Evolutionary conservation across 2,797 vertebrate species (phyloP).

Genomic region (Acestrorhynchus altus): DNA sequence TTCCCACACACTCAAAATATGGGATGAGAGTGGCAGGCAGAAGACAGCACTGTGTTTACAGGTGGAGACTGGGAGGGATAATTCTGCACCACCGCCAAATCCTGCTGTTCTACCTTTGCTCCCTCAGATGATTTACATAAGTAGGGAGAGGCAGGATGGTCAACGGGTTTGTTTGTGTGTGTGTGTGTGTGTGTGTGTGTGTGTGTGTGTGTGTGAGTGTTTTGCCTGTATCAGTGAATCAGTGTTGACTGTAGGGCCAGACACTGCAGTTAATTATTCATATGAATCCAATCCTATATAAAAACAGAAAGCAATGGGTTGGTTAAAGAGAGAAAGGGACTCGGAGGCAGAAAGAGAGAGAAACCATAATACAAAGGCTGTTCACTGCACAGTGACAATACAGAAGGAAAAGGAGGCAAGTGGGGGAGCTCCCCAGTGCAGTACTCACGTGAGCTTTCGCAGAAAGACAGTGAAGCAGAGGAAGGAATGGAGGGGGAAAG

Average conservation of each 20-base stretch:
- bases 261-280: slow-evolving; percentile 53
- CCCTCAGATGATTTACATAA: slow-evolving; percentile 30
- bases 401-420: background rate
- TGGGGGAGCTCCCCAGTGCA: slow-evolving; percentile 34
- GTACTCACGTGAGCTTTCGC: slow-evolving; percentile 61
- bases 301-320: background rate
- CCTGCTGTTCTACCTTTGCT: background rate
- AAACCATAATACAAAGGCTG: background rate
- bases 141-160: slow-evolving; percentile 9
- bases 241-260: slow-evolving; percentile 37
- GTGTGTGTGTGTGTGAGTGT: slow-evolving; percentile 8
- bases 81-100: slow-evolving; percentile 2
- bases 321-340: background rate
- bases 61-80: background rate
- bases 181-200: slow-evolving; percentile 21
- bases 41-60: slow-evolving; percentile 27
- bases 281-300: slow-evolving; percentile 4
- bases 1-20: slow-evolving; percentile 6
- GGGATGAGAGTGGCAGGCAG: background rate
- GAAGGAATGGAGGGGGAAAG: background rate
- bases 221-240: slow-evolving; percentile 25
- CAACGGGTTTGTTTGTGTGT: slow-evolving; percentile 8
- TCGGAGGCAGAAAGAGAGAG: background rate
- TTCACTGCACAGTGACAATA: background rate
- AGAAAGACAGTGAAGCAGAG: slow-evolving; percentile 24